Evolutionary conservation across 2,888 invertebrate species (phyloP).

Genomic region (Psococerastis gibbosa): DNA sequence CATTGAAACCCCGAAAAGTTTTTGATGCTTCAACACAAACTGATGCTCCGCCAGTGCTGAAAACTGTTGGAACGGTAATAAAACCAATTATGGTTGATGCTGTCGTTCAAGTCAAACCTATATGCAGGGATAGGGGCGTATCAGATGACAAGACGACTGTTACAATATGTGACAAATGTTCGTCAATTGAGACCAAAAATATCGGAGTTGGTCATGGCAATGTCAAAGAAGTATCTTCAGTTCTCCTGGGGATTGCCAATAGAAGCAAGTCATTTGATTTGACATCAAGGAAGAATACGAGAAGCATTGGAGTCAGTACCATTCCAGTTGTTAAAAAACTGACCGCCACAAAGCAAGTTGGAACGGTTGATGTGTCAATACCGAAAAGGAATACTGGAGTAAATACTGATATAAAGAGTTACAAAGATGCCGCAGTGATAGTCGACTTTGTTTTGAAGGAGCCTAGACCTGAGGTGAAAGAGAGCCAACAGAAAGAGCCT

Average conservation of each 20-base stretch:
- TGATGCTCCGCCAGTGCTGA: conserved; percentile 11
- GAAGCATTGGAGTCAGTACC: conserved; percentile 23
- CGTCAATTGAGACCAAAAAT: conserved; percentile 27
- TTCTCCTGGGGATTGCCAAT: conserved; percentile 27
- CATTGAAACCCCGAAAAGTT: conserved; percentile 8
- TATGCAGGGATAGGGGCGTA: conserved; percentile 28
- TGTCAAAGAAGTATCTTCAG: conserved; percentile 21
- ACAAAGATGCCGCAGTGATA: conserved; percentile 29
- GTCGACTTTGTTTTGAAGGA: too few relatives aligned
- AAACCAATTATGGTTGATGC: conserved; percentile 15
- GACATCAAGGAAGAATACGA: conserved; percentile 31
- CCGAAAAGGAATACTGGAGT: conserved; percentile 17
- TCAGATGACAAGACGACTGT: conserved; percentile 32
- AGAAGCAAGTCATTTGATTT: conserved; percentile 40
- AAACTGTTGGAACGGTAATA: conserved; percentile 14
- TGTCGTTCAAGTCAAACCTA: conserved; percentile 22
- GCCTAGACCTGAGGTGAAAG: conserved; percentile 32
- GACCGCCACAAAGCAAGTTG: conserved; percentile 14
- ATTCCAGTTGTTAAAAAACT: conserved; percentile 13
- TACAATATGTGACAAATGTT: conserved; percentile 32
- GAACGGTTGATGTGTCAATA: conserved; percentile 15
- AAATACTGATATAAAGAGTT: conserved; percentile 23
- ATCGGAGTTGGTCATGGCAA: conserved; percentile 39
- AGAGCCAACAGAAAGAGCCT: conserved; percentile 38
- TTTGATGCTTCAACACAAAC: conserved; percentile 17